phyloP scores from a whole-genome alignment of 2,797 vertebrate genomes.

The Mastacembelus armatus region DNA sequence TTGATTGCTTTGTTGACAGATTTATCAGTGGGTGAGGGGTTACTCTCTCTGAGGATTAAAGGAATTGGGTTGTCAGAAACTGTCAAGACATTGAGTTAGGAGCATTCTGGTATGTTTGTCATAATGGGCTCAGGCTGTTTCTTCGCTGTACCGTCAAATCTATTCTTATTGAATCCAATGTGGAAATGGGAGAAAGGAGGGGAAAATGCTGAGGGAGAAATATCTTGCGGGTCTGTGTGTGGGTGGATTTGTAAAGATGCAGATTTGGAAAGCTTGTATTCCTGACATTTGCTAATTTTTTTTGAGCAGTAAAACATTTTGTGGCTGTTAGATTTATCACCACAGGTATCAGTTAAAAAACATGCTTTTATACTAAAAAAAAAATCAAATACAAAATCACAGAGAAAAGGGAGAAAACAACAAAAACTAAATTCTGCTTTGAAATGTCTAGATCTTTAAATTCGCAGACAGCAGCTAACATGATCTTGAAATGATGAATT shows the following conservation, averaged over 20 bases:
- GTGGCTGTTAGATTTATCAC: not conserved
- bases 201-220: conserved; percentile 33
- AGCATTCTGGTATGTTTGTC: conserved; percentile 69
- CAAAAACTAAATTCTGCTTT: not conserved
- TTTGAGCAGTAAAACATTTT: not conserved
- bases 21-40: conserved; percentile 72
- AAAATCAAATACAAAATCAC: not conserved
- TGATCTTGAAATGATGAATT: not conserved
- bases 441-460: not conserved
- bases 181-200: conserved; percentile 33
- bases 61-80: conserved; percentile 79
- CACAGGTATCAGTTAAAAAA: not conserved
- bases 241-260: conserved; percentile 54
- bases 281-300: conserved; percentile 15
- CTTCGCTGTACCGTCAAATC: conserved; percentile 44
- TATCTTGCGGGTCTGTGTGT: conserved; percentile 29
- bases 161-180: conserved; percentile 45
- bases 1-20: conserved; percentile 80
- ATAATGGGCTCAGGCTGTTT: conserved; percentile 68
- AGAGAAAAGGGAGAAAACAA: not conserved
- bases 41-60: conserved; percentile 78
- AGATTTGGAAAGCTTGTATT: conserved; percentile 41
- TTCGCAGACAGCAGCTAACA: not conserved
- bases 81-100: conserved; percentile 68
- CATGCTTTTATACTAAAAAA: not conserved